Conservation (phyloP, 2,888 invertebrate species). For the Ichneumoninae sp. region DNA sequence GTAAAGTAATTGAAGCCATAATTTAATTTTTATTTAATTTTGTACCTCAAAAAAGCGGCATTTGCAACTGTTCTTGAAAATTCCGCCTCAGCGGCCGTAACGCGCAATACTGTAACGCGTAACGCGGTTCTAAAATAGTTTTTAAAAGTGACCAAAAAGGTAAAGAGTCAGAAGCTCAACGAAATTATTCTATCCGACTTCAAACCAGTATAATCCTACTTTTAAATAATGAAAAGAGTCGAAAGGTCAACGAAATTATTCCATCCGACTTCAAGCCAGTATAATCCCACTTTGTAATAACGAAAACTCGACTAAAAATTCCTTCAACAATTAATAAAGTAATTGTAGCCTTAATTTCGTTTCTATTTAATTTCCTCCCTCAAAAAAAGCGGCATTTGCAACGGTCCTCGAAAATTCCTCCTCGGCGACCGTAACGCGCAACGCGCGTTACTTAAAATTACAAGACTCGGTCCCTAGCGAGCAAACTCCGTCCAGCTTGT, state of each 20-base stretch:
- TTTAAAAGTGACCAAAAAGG: background rate
- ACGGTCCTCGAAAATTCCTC: background rate
- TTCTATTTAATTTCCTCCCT: background rate
- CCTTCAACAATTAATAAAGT: background rate
- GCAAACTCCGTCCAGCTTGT: background rate
- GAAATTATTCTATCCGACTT: background rate
- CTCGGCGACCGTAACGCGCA: background rate
- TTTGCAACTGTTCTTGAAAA: too few relatives aligned
- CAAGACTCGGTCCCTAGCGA: slow-evolving; percentile 10
- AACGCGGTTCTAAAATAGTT: background rate
- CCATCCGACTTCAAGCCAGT: too few relatives aligned
- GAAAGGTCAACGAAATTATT: too few relatives aligned
- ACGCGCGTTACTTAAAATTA: background rate
- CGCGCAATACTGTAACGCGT: background rate
- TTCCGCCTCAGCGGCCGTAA: background rate
- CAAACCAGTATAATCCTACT: too few relatives aligned
- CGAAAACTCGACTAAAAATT: background rate
- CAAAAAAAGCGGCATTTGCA: background rate
- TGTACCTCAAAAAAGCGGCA: background rate
- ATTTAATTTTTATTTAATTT: background rate
- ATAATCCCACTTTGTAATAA: too few relatives aligned
- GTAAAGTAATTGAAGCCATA: too few relatives aligned
- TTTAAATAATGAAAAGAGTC: too few relatives aligned
- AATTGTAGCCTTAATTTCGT: background rate
- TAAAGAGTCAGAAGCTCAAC: background rate